Base-by-base conservation (phyloP, 2,888 invertebrate genomes). In the Caradrina clavipalpis region DNA sequence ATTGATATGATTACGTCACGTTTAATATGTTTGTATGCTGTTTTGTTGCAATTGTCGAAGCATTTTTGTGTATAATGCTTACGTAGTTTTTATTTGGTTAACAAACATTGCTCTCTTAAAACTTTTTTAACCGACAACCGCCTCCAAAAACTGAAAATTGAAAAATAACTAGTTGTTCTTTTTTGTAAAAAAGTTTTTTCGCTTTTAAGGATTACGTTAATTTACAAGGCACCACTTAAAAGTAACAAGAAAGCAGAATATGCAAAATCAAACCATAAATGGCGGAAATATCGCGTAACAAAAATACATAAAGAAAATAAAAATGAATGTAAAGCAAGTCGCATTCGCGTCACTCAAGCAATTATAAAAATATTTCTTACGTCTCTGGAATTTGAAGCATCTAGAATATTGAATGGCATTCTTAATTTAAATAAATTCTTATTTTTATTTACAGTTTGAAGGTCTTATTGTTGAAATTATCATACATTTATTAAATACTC, bases 321-420 rank as follows among this genome's bases (percentile, higher is more conserved):
- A n/a, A n/a, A n/a, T n/a, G n/a, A n/a, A n/a, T n/a, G 7, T 73
- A 15, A 60, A 61, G 22, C 19, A 57, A 53, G 21, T n/a, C 31
- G 26, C 10, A n/a, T 53, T 67, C 35, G 70, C 51, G 45, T 64
- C 47, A 73, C 56, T 73, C 78, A 73, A 73, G 61, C 42, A 45
- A 45, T 45, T 19, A 39, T 54, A n/a, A 50, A 53, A 42, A 69
- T 55, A 65, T 55, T 68, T 66, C 22, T 61, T 72, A 47, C 17
- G 22, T n/a, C n/a, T 21, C 11, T 50, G 51, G 19, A 77, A 45
- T 53, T 45, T 21, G 11, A 78, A 78, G 11, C 13, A 56, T 61
- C 26, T 45, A 39, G 55, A 69, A 59, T 61, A 17, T 39, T 26
- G 51, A 69, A 62, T 8, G 0, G 0, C 7, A 39, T 35, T 58